These are phyloP conservation scores for Pyrocoelia pectoralis DNA, from an alignment of 2,888 invertebrate genomes.

Conservation along the genomic window DNA sequence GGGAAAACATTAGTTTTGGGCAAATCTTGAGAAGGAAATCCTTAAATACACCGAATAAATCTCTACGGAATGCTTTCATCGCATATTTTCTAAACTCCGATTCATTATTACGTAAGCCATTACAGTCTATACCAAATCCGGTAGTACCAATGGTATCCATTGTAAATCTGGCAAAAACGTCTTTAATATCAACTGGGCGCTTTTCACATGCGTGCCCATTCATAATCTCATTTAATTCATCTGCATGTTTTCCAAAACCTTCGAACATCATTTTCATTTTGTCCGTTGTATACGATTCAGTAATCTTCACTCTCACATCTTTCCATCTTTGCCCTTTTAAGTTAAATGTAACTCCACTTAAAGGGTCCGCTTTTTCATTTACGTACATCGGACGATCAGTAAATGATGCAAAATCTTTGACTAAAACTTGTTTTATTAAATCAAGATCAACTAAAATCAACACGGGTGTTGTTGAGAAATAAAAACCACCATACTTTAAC, in stretches of 20 bases:
- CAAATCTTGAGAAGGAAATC: conserved; percentile 22
- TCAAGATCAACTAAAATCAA: conserved; percentile 33
- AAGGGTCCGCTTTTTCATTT: conserved; percentile 64
- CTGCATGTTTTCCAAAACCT: conserved; percentile 25
- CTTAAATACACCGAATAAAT: conserved; percentile 20
- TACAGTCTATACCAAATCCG: conserved; percentile 67
- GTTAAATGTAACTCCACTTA: conserved; percentile 65
- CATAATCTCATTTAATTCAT: conserved; percentile 24
- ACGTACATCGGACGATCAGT: conserved; percentile 66
- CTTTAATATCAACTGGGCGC: conserved; percentile 46
- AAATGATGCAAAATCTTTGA: conserved; percentile 67
- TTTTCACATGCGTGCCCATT: conserved; percentile 1
- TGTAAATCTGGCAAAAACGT: conserved; percentile 63
- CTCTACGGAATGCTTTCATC: conserved; percentile 26
- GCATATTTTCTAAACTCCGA: conserved; percentile 58
- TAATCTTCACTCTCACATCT: conserved; percentile 57
- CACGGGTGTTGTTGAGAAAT: conserved; percentile 24
- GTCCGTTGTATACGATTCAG: conserved; percentile 40
- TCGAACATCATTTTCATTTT: conserved; percentile 42
- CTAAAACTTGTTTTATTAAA: conserved; percentile 58
- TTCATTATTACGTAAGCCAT: conserved; percentile 63
- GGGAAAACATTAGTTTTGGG: conserved; percentile 38
- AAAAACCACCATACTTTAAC: conserved; percentile 33
- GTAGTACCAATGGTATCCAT: conserved; percentile 67
- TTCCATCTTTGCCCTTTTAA: conserved; percentile 66